A percentile compares a stretch with the other conserved stretches of the same genome.
phyloP scores from a whole-genome alignment of 2,113 vertebrate species.

The Gopherus flavomarginatus region DNA sequence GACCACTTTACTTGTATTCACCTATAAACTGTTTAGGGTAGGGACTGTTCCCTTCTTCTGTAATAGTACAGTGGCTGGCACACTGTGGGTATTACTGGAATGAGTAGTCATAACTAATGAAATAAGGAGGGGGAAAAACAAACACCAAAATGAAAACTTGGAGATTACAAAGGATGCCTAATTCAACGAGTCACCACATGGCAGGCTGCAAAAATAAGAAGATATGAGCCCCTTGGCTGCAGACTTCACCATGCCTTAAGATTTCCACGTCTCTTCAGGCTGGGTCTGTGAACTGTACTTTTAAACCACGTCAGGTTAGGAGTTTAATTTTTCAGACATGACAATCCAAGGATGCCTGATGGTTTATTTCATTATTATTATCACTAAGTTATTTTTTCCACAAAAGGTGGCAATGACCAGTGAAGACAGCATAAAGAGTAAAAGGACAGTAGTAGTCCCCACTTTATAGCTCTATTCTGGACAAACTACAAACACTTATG shows the following conservation, averaged over 20 bases:
- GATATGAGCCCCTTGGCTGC: not conserved
- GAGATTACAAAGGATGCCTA: not conserved
- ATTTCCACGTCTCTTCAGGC: not conserved
- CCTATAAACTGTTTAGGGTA: not conserved
- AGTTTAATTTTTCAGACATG: not conserved
- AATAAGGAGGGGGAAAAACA: not conserved
- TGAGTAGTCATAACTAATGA: not conserved
- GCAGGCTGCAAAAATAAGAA: not conserved
- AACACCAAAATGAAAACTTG: not conserved
- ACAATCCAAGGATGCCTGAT: not conserved
- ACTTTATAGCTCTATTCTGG: not conserved
- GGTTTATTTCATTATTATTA: not conserved
- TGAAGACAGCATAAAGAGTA: not conserved
- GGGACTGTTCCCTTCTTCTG: not conserved
- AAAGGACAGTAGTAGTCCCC: not conserved
- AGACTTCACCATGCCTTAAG: not conserved
- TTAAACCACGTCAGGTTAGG: not conserved
- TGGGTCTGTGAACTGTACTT: not conserved
- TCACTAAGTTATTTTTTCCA: not conserved
- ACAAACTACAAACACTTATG: not conserved
- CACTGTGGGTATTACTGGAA: not conserved
- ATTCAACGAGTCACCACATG: not conserved
- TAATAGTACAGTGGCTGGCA: not conserved
- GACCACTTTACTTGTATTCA: not conserved
- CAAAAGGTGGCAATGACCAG: not conserved